A percentile compares a stretch with the other conserved stretches of the same genome.
Evolutionary conservation across 2,113 vertebrate genomes (phyloP).

Genomic region (Cyprinodon tularosa): DNA sequence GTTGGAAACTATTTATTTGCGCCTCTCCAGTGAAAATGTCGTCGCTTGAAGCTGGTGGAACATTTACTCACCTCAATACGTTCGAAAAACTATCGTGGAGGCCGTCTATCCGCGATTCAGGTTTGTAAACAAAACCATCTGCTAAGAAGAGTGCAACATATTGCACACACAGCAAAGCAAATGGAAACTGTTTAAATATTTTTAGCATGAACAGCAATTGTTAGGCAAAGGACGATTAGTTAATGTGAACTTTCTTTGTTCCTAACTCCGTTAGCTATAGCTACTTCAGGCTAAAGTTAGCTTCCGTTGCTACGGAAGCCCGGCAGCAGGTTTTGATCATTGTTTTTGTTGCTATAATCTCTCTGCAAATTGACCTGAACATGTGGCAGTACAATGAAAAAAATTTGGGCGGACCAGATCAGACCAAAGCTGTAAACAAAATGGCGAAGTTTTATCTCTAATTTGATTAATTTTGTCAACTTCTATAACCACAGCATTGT

Average conservation of each 20-base stretch:
- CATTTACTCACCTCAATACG: constrained; percentile 68
- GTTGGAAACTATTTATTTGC: constrained; percentile 16
- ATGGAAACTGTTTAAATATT: accelerated
- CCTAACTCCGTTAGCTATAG: constrained; percentile 2
- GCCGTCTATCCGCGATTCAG: constrained; percentile 80
- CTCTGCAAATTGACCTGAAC: background rate
- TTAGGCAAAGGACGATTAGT: background rate
- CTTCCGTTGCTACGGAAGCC: constrained; percentile 61
- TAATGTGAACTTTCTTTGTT: background rate
- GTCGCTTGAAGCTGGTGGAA: constrained; percentile 40
- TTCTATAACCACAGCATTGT: background rate
- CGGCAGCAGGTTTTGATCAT: background rate
- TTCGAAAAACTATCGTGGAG: constrained; percentile 90
- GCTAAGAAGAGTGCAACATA: background rate
- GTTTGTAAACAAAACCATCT: constrained; percentile 78
- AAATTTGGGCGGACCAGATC: background rate
- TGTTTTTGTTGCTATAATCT: background rate
- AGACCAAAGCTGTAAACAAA: background rate
- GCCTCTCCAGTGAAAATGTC: constrained; percentile 60
- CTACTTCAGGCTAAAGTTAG: constrained; percentile 29
- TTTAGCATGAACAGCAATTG: background rate
- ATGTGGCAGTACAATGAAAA: background rate
- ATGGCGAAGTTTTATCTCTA: no score
- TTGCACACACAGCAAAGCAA: background rate
- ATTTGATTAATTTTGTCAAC: no score